Evolutionary conservation across 30 jellyfish, hydroid and myxozoan species (phyloP), one percentile per base, ranked within the genome.

Genomic region (Nemopilema nomurai): DNA sequence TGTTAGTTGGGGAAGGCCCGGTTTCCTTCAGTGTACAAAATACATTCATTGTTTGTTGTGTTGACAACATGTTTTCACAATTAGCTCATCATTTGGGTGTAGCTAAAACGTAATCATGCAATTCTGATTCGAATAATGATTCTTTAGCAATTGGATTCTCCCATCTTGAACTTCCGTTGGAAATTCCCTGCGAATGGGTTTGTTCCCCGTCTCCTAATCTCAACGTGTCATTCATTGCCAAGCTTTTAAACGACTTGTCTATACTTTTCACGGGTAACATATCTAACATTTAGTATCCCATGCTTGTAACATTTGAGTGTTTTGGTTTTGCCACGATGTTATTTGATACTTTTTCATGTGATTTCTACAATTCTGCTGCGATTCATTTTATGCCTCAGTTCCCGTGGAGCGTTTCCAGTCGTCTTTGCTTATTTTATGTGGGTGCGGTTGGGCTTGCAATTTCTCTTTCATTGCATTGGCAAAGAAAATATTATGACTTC

Each of bases 401-500:
- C 57, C 57, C 13, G 13, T 6, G 9, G 57, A 41, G 57, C 13
- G 6, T 41, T 13, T 27, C 81, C 24, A 24, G 27, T 16, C 27
- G 64, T 3, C 25, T 26, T 19, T 71, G 49, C 81, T 31, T 71
- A 27, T 71, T 71, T 51, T 31, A 23, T 20, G 64, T 71, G 23
- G 81, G 81, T 79, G 81, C 69, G 76, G 66, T 79, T 31, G 74
- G 81, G 13, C 57, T 50, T 22, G 89, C 79, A 78, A 76, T 79
- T 79, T 79, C 89, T 81, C 65, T 26, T 67, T 66, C 69, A 9
- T 29, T 64, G 67, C 89, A 52, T 49, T 49, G 19, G 62, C 72
- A 28, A 13, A 64, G 74, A 20, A 33, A 79, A 73, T 33, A 73
- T 71, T 71, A 41, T 41, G 57, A 41, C 57, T 41, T 41, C 57